phyloP scores from a whole-genome alignment of 1,140 invertebrate genomes.

The Mamestra configurata region DNA sequence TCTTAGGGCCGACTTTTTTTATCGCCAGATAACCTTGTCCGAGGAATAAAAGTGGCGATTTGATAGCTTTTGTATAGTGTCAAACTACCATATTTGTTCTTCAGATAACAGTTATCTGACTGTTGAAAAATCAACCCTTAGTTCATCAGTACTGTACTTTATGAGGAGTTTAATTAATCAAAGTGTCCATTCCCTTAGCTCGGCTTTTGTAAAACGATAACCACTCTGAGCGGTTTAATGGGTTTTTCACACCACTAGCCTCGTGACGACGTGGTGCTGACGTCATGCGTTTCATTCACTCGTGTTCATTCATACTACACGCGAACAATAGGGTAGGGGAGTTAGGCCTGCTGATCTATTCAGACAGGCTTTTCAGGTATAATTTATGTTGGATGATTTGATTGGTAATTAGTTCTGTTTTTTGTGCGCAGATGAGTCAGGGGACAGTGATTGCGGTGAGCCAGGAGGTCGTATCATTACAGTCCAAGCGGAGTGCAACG shows the following conservation, averaged over 20 bases:
- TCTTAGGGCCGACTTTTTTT: not conserved
- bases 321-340: not conserved
- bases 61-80: too few species aligned
- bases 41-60: too few species aligned
- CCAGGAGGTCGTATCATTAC: constrained; percentile 58
- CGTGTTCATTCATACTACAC: constrained; percentile 15
- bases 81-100: too few species aligned
- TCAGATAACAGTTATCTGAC: too few species aligned
- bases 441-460: constrained; percentile 71
- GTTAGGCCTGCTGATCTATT: not conserved
- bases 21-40: too few species aligned
- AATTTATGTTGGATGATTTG: not conserved
- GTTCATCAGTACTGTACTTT: not conserved
- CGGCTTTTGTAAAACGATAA: not conserved
- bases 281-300: constrained; percentile 18
- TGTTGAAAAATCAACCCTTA: too few species aligned
- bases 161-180: not conserved
- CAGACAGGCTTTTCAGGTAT: not conserved
- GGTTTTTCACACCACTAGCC: constrained; percentile 8
- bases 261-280: not conserved
- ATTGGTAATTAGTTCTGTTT: not conserved
- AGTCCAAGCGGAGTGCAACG: constrained; percentile 49
- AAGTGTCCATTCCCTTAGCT: not conserved
- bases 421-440: constrained; percentile 66
- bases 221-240: not conserved